Conservation (phyloP, 1,140 invertebrate genomes). For the Listronotus oregonensis region DNA sequence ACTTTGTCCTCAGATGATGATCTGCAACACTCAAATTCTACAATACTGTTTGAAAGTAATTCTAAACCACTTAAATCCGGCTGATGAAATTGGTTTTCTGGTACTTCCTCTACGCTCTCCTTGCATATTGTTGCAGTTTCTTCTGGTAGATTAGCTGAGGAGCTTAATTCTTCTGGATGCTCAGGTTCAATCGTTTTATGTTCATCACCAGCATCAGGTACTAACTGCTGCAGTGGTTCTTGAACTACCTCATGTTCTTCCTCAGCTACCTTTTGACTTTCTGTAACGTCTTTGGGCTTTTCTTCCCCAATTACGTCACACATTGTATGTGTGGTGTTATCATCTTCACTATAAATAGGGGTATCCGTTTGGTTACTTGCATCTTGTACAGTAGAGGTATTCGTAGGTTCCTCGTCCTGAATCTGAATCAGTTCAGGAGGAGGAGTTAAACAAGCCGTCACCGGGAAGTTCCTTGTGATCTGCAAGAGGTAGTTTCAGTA, state of each 20-base stretch:
- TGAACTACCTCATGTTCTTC: slow-evolving; percentile 5
- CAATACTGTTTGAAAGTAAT: slow-evolving; percentile 80
- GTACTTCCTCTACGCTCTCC: slow-evolving; percentile 18
- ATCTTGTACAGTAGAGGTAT: slow-evolving; percentile 66
- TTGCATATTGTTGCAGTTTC: background rate
- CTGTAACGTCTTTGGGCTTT: slow-evolving; percentile 27
- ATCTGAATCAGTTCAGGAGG: slow-evolving; percentile 60
- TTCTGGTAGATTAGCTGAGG: slow-evolving; percentile 1
- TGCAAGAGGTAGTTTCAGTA: slow-evolving; percentile 56
- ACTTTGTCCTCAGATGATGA: slow-evolving; percentile 43
- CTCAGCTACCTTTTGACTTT: background rate
- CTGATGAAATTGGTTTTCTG: slow-evolving; percentile 31
- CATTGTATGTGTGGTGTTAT: slow-evolving; percentile 47
- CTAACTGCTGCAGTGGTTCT: background rate
- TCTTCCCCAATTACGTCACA: slow-evolving; percentile 38
- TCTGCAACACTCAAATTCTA: slow-evolving; percentile 65
- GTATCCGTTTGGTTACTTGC: slow-evolving; percentile 81
- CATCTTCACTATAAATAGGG: slow-evolving; percentile 63
- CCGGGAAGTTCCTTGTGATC: slow-evolving; percentile 65
- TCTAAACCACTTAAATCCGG: slow-evolving; percentile 78
- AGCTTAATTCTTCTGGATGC: slow-evolving; percentile 7
- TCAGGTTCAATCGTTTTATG: background rate
- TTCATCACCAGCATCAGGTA: background rate
- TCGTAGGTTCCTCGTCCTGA: slow-evolving; percentile 46
- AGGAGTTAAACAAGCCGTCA: slow-evolving; percentile 62